These are phyloP conservation scores for Pachycephala philippinensis DNA, from an alignment of 2,113 vertebrate species.

Conservation along the genomic window DNA sequence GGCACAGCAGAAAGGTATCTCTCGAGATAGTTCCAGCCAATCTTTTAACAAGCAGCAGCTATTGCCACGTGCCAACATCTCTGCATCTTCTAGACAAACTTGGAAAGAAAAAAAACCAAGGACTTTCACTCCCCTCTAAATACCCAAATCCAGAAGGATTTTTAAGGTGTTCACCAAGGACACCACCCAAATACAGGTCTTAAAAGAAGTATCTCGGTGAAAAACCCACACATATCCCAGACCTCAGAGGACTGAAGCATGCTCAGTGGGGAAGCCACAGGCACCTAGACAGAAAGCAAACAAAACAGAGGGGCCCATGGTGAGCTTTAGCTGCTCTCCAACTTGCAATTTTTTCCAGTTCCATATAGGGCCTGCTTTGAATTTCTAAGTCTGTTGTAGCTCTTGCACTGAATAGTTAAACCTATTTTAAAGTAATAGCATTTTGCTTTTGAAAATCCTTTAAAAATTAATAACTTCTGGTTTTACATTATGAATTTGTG, in stretches of 20 bases:
- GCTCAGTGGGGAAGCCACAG: background rate
- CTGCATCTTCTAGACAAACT: background rate
- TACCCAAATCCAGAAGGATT: background rate
- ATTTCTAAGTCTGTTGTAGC: background rate
- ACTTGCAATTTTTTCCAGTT: background rate
- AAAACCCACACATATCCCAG: rapidly evolving
- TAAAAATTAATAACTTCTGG: background rate
- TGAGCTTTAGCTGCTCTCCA: background rate
- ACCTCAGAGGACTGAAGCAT: background rate
- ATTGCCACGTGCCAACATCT: rapidly evolving
- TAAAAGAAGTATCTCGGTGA: rapidly evolving
- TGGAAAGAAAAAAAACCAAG: background rate
- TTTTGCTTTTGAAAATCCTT: background rate
- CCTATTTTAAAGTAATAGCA: background rate
- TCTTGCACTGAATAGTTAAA: background rate
- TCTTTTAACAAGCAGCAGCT: background rate
- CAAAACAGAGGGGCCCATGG: rapidly evolving
- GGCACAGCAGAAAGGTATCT: background rate
- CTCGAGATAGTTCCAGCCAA: background rate
- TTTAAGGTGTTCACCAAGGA: background rate
- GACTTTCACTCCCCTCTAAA: background rate
- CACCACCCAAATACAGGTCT: rapidly evolving
- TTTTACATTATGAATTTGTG: background rate
- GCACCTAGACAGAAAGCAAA: background rate
- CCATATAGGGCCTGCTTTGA: background rate